These are phyloP conservation scores for Lytechinus pictus DNA, from an alignment of 35 echinoderm and acorn worm species.

Conservation along the genomic window DNA sequence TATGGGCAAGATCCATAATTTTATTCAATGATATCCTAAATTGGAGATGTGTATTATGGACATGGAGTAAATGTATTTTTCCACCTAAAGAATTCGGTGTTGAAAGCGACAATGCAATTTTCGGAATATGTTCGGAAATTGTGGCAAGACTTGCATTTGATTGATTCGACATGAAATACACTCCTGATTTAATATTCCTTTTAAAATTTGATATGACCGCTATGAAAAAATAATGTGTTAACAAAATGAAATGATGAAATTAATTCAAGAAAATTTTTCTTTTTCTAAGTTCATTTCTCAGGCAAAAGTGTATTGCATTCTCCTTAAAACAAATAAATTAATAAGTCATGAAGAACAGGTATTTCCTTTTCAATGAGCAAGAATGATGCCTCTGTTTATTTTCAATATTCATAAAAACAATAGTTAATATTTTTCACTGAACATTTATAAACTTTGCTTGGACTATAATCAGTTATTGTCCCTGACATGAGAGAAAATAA, in stretches of 20 bases:
- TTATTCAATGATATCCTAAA: background rate
- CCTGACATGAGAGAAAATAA: background rate
- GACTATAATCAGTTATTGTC: background rate
- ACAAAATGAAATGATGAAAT: no score
- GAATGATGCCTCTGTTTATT: conserved; percentile 38
- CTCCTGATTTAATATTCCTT: no score
- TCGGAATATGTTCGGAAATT: background rate
- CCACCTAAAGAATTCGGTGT: background rate
- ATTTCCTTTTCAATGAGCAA: conserved; percentile 17
- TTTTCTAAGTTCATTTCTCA: no score
- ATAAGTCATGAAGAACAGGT: background rate
- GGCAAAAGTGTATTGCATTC: no score
- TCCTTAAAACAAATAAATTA: background rate
- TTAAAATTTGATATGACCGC: no score
- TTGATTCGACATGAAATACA: background rate
- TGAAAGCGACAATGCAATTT: background rate
- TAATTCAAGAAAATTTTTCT: no score
- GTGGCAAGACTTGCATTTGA: background rate
- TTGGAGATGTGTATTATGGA: background rate
- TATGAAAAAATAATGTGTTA: no score
- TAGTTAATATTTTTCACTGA: conserved; percentile 21
- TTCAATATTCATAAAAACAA: conserved; percentile 46
- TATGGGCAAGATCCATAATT: background rate
- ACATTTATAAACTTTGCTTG: conserved; percentile 26
- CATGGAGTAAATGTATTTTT: background rate